A percentile compares a stretch with the other conserved stretches of the same genome.
Evolutionary conservation across 2,113 vertebrate genomes (phyloP).

Genomic region (Zootoca vivipara): DNA sequence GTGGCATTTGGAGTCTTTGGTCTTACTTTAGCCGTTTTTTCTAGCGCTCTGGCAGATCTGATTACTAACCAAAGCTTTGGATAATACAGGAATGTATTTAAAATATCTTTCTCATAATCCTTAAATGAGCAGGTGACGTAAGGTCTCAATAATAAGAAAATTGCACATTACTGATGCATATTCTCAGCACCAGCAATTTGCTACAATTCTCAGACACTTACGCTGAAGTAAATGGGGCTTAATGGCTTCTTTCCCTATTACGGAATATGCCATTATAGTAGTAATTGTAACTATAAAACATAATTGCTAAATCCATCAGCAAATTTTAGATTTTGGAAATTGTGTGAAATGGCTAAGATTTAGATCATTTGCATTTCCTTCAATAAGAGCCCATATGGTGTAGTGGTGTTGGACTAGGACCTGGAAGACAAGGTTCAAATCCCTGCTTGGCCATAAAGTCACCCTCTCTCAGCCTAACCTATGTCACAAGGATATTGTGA

Average conservation of each 20-base stretch:
- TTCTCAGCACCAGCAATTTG: not conserved
- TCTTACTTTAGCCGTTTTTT: not conserved
- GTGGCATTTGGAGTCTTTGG: not conserved
- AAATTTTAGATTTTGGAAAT: not conserved
- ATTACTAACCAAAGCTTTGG: not conserved
- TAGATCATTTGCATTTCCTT: not conserved
- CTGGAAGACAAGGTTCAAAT: too few relatives aligned
- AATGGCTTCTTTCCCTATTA: slow-evolving; percentile 4
- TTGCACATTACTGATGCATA: not conserved
- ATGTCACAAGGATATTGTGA: too few relatives aligned
- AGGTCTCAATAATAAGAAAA: not conserved
- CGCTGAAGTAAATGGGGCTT: not conserved
- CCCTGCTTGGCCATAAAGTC: too few relatives aligned
- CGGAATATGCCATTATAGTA: not conserved
- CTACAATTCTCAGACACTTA: not conserved
- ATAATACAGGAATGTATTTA: not conserved
- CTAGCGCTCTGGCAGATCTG: not conserved
- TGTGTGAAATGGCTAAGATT: not conserved
- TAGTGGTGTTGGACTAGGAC: too few relatives aligned
- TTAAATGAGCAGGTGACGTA: not conserved
- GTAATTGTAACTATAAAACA: not conserved
- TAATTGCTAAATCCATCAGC: not conserved
- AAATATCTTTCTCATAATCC: not conserved
- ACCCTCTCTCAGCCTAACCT: too few relatives aligned
- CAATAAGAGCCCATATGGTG: not conserved